Evolutionary conservation across 2,797 vertebrate species (phyloP).

Genomic region (Scyliorhinus canicula): DNA sequence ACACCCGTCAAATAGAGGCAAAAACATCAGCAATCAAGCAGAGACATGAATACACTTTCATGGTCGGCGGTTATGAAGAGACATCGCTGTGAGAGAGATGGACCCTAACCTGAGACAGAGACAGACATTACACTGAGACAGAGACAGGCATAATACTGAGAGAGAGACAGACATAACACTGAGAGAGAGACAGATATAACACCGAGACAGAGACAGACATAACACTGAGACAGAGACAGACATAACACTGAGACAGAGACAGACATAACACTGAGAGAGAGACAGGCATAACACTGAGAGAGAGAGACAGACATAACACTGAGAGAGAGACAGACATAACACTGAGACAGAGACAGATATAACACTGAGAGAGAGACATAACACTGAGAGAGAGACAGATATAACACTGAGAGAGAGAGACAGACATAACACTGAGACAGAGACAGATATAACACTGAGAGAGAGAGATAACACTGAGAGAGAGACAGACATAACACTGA

Average conservation of each 20-base stretch:
- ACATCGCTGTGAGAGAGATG: background rate
- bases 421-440: too few species aligned
- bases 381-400: background rate
- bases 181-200: background rate
- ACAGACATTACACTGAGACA: too few species aligned
- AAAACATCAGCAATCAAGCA: background rate
- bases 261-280: too few species aligned
- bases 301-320: background rate
- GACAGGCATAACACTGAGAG: background rate
- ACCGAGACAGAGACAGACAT: background rate
- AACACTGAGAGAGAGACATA: background rate
- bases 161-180: background rate
- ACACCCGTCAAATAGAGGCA: background rate
- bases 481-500: too few species aligned
- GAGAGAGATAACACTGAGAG: too few species aligned
- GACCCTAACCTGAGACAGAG: too few species aligned
- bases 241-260: background rate
- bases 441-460: too few species aligned
- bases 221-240: background rate
- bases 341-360: background rate
- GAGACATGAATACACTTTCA: too few species aligned
- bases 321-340: background rate
- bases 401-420: too few species aligned
- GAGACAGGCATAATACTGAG: background rate
- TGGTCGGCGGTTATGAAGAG: background rate